Base-by-base conservation (phyloP, 2,888 invertebrate species). In the Alviniconcha strummeri region DNA sequence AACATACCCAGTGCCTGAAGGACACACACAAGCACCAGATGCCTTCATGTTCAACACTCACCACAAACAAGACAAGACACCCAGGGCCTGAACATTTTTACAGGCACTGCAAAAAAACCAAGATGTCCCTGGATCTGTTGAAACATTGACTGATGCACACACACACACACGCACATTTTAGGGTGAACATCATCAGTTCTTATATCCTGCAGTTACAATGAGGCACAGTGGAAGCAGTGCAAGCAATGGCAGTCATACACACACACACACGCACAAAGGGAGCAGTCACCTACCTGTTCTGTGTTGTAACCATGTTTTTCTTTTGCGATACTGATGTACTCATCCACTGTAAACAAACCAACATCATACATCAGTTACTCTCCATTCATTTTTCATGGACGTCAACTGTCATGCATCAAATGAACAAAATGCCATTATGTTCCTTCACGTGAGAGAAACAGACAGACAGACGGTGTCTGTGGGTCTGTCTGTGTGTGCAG, bases 221-320 rank as follows among this genome's bases (percentile, higher is more conserved):
- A 36, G 36, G 36, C 36, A 36, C 36, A 36, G 36, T 0, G 36
- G 36, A 36, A 36, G 36, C 36, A 36, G 1, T 36, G 36, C 36
- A 36, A 36, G 36, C 36, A 36, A 0, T 36, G 36, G 36, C 36
- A 36, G 36, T 36, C 36, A 36, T 36, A 64, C 64, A 64, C 64
- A 64, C 64, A 64, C 64, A 64, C 36, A 36, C 64, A 64, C 64
- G 15, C 64, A 64, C 64, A 64, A 9, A 64, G 3, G 15, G 64
- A 15, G 64, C 9, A 64, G 64, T 64, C 64, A 64, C 87, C 82
- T 88, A 94, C 94, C 92, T 99, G 98, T 94, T 99, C 98, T 74
- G 97, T 97, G 94, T 98, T 98, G 92, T 99, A 99, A 67, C 98
- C 98, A 95, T 98, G 98, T 94, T 98, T 98, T 93, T 98, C 98